phyloP scores from a whole-genome alignment of 2,888 invertebrate species.

The Drosophila suboccidentalis region DNA sequence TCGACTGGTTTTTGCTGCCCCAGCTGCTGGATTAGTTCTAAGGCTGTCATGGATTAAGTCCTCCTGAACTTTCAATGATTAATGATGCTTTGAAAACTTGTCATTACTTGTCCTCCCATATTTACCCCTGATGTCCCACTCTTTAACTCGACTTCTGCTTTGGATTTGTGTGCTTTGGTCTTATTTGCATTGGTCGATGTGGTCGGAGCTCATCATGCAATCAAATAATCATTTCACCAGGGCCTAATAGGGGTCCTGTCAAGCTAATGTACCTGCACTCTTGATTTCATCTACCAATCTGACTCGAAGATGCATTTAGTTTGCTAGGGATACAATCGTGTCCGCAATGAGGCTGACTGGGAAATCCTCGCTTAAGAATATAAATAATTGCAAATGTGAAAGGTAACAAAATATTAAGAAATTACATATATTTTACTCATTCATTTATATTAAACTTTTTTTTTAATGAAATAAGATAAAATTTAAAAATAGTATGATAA shows the following conservation, averaged over 20 bases:
- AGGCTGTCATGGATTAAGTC: conserved; percentile 68
- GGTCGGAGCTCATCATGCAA: conserved; percentile 39
- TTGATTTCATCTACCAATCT: conserved; percentile 46
- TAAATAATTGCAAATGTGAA: not conserved
- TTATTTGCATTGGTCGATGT: conserved; percentile 44
- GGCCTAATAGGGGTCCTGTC: not conserved
- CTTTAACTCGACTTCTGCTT: conserved; percentile 8
- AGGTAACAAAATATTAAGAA: not conserved
- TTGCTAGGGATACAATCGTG: not conserved
- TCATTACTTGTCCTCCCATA: conserved; percentile 44
- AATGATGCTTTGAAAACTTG: conserved; percentile 76
- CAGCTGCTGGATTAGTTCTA: conserved; percentile 43
- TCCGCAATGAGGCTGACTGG: not conserved
- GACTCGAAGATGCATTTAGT: conserved; percentile 19
- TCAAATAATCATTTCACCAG: conserved; percentile 26
- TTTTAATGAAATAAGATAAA: no score
- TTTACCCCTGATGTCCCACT: not conserved
- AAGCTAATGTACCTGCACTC: conserved; percentile 34
- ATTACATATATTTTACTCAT: not conserved
- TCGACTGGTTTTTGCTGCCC: conserved; percentile 23
- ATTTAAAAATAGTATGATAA: no score
- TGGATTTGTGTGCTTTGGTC: conserved; percentile 8
- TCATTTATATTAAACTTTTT: no score
- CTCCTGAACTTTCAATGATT: conserved; percentile 74
- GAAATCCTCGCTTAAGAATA: not conserved